Evolutionary conservation across 2,888 invertebrate genomes (phyloP).

Genomic region (Cantharis flavilabris): DNA sequence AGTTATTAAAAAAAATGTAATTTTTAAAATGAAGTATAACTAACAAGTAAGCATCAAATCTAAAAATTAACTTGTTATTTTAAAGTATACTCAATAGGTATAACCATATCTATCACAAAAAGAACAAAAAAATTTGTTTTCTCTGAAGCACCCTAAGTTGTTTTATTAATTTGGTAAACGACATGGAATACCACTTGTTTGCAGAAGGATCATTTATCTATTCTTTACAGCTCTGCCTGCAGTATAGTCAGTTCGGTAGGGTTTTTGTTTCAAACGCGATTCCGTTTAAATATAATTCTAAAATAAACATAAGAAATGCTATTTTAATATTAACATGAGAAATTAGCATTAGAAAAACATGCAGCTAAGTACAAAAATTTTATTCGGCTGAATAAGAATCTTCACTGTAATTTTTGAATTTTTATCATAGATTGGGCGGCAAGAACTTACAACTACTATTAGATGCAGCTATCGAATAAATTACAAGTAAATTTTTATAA

Average conservation of each 20-base stretch:
- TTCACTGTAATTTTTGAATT: neutral
- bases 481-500: too few species aligned
- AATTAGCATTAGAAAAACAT: neutral
- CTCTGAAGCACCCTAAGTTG: neutral
- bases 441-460: too few species aligned
- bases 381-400: neutral
- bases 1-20: too few species aligned
- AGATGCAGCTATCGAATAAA: too few species aligned
- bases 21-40: too few species aligned
- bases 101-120: neutral
- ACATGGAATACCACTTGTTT: neutral
- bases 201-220: neutral
- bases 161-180: neutral
- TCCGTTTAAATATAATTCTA: neutral
- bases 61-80: too few species aligned
- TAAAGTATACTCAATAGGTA: neutral
- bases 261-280: neutral
- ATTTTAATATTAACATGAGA: neutral
- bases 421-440: too few species aligned
- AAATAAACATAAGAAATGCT: neutral
- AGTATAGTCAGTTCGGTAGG: neutral
- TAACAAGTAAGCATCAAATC: too few species aligned
- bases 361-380: too few species aligned
- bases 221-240: neutral
- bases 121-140: neutral